phyloP scores from a whole-genome alignment of 2,797 vertebrate species.

The Leptoclinus maculatus region DNA sequence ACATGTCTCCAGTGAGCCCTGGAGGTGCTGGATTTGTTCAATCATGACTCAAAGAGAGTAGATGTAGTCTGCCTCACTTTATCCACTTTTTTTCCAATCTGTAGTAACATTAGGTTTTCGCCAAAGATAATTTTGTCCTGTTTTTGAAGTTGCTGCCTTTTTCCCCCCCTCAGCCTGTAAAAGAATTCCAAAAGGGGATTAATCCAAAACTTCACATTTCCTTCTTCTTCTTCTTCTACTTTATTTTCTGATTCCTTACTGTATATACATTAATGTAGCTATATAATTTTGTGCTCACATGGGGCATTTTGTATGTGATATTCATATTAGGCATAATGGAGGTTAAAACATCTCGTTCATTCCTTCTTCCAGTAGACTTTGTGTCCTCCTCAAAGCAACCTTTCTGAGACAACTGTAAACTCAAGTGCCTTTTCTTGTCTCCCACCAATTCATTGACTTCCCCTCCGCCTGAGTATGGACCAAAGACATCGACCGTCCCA shows the following conservation, averaged over 20 bases:
- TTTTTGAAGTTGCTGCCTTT: constrained; percentile 59
- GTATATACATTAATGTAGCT: constrained; percentile 81
- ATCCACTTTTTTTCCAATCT: constrained; percentile 55
- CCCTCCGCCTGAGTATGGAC: constrained; percentile 80
- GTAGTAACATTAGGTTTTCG: constrained; percentile 62
- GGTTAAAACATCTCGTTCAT: constrained; percentile 64
- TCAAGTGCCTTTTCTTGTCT: constrained; percentile 87
- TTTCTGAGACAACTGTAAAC: constrained; percentile 87
- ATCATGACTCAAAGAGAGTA: constrained; percentile 20
- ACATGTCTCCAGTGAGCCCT: background rate
- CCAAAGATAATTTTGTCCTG: constrained; percentile 76
- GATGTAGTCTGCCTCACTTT: constrained; percentile 31
- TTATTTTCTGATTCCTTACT: constrained; percentile 58
- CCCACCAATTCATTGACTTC: constrained; percentile 58
- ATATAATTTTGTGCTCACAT: constrained; percentile 78
- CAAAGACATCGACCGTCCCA: constrained; percentile 82
- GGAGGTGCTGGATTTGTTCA: constrained; percentile 32
- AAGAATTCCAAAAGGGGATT: constrained; percentile 54
- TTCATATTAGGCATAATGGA: constrained; percentile 76
- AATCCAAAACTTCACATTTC: constrained; percentile 42
- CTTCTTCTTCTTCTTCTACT: constrained; percentile 1
- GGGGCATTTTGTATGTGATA: constrained; percentile 81
- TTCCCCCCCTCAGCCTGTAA: constrained; percentile 37
- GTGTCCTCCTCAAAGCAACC: constrained; percentile 58
- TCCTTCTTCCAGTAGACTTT: constrained; percentile 74